Base-by-base conservation (phyloP, 2,888 invertebrate genomes). In the Drosophila rellima region DNA sequence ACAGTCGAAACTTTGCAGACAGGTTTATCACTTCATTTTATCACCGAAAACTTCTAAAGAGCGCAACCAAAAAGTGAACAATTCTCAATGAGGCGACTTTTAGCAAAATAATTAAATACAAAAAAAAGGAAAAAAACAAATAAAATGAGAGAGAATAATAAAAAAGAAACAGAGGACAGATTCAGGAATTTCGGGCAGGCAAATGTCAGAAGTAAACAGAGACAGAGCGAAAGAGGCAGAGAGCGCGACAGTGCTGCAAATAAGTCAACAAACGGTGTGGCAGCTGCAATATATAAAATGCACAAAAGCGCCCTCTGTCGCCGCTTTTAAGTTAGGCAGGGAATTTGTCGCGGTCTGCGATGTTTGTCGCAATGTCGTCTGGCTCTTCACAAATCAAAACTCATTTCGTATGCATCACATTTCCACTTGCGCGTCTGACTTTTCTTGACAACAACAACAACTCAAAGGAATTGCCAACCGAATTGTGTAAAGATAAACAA, bases 401-500 rank as follows among this genome's bases (percentile, higher is more conserved):
- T 88, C 88, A 88, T 88, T 90, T 83, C 74, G 80, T 80, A 90
- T 88, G 80, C 89, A 85, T 83, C 86, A 85, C 90, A 90, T 89
- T 90, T 88, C 72, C 80, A 81, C 82, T 73, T 74, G 69, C 65
- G 80, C 66, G 67, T 57, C 79, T 76, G 73, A 78, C 79, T 74
- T 71, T 67, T 37, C 61, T 61, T 47, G 67, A 64, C 70, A 57
- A 37, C 20, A 48, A 33, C 47, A 50, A 31, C 48, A 71, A 64
- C 81, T 72, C 78, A 82, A 86, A 88, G 88, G 77, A 88, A 90
- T 88, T 86, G 78, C 74, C 82, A 81, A 89, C 88, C 80, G 84
- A 87, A 88, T 86, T 85, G 88, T 78, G 82, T 83, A 83, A 89
- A 89, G 88, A 90, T 91, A 90, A 90, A 90, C 90, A 90, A 90